Base-by-base conservation (phyloP, 2,888 invertebrate genomes). In the Anaspis maculata region DNA sequence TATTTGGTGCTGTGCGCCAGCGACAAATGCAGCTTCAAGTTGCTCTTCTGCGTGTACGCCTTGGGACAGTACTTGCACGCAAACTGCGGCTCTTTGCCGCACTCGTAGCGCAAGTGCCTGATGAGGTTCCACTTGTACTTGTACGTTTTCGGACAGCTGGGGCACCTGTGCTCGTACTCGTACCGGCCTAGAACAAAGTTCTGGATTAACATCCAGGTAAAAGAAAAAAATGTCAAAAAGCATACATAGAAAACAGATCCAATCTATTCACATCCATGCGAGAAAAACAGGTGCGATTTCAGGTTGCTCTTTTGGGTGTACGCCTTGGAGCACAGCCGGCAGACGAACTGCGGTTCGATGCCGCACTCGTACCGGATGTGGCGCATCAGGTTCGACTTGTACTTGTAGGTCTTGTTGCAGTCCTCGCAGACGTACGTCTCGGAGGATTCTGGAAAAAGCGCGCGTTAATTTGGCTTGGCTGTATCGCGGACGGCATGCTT, bases 281-380 rank as follows among this genome's bases (percentile, higher is more conserved):
- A n/a, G n/a, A n/a, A 34, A 3, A 16, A 29, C 10, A 38, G 27
- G 26, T 73, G 72, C 12, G 68, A 56, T 38, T 66, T 56, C n/a
- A 72, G 52, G 46, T 71, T 71, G 44, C 68, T 68, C 45, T 44
- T 50, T 25, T 48, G 49, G 7, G 47, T 44, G 25, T 46, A 51
- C 13, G 34, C 44, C 32, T 42, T 52, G 12, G 33, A 36, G 27
- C 52, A 52, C 6, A 34, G 25, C 3, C 30, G 16, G 34, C 52
- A 52, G 7, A 25, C 32, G 24, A 46, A 48, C 32, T 34, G 46
- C 1, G 48, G 48, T 1, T 27, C 32, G 24, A 48, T 49, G n/a
- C 42, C 40, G 34, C 52, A 52, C 21, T 52, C 52, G 23, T 44
- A 46, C 34, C 39, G 42, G 14, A 46, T 45, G 42, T 62, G 62